Evolutionary conservation across 1,140 invertebrate species (phyloP).

Genomic region (Platorchestia sp.): DNA sequence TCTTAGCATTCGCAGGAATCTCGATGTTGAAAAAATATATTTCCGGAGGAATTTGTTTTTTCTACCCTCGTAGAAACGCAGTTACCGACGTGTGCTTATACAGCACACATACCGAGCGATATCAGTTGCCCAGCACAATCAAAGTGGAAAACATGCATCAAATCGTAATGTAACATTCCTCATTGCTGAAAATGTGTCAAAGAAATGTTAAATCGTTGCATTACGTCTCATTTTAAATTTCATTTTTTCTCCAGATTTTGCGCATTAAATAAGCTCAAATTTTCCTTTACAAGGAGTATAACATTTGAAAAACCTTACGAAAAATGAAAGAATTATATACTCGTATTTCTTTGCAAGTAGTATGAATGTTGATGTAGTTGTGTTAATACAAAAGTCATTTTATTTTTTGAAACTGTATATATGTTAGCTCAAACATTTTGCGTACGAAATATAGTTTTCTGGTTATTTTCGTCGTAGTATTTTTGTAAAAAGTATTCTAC

Average conservation of each 20-base stretch:
- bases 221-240: not conserved
- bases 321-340: not conserved
- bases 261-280: too few relatives aligned
- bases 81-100: not conserved
- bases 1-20: not conserved
- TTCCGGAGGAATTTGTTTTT: too few relatives aligned
- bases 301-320: not conserved
- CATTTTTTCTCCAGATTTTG: not conserved
- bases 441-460: not conserved
- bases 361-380: not conserved
- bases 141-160: not conserved
- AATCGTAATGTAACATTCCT: not conserved
- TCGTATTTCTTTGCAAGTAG: not conserved
- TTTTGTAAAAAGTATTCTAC: not conserved
- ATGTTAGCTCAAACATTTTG: not conserved
- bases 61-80: too few relatives aligned
- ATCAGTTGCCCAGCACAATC: not conserved
- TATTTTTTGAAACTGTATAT: not conserved
- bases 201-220: not conserved
- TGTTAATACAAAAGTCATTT: not conserved
- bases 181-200: too few relatives aligned
- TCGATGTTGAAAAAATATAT: not conserved
- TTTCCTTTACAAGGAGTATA: not conserved
- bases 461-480: not conserved
- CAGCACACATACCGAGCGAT: not conserved